A percentile compares a stretch with the other conserved stretches of the same genome.
Conservation (phyloP, 2,888 invertebrate genomes). For the Lissonota sp. region DNA sequence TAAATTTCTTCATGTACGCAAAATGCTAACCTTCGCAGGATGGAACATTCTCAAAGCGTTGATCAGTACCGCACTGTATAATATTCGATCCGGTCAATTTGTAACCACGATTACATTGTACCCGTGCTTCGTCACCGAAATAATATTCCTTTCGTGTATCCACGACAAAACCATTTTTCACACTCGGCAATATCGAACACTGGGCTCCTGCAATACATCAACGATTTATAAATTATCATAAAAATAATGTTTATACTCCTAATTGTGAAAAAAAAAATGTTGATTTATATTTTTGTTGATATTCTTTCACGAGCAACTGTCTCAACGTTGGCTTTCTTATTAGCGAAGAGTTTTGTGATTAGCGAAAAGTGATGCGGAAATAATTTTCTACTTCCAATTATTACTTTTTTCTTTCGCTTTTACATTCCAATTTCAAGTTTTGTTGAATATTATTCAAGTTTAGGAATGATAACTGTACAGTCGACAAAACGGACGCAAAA, state of each 20-base stretch:
- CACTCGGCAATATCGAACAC: slow-evolving; percentile 91
- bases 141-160: slow-evolving; percentile 91
- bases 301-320: no score
- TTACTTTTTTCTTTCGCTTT: no score
- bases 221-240: not conserved
- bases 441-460: no score
- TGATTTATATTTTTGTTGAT: no score
- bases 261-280: not conserved
- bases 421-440: no score
- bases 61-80: slow-evolving; percentile 93
- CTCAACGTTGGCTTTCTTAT: no score
- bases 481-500: no score
- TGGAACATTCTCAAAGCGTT: slow-evolving; percentile 93
- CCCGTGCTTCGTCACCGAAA: slow-evolving; percentile 95
- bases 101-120: slow-evolving; percentile 96
- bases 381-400: no score
- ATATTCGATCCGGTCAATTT: slow-evolving; percentile 93
- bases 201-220: slow-evolving; percentile 85
- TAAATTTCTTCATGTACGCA: not conserved
- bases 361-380: no score
- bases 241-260: not conserved
- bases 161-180: slow-evolving; percentile 94
- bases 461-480: no score
- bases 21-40: slow-evolving; percentile 89
- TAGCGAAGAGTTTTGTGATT: no score